Conservation (phyloP, 2,797 vertebrate genomes). For the Babyrousa celebensis region DNA sequence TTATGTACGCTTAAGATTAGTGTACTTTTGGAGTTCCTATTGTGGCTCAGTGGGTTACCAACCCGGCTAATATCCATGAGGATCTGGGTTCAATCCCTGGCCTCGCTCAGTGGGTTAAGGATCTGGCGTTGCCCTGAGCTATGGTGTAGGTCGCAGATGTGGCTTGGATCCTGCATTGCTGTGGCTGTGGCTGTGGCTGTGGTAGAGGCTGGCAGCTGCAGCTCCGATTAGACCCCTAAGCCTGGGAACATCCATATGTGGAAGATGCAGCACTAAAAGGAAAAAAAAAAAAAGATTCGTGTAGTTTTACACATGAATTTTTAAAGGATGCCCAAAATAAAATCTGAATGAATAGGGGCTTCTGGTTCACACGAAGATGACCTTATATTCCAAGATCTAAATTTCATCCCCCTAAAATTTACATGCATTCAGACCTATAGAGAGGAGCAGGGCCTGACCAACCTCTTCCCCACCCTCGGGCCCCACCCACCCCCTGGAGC, state of each 20-base stretch:
- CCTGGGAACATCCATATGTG: too few relatives aligned
- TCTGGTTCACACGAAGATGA: neutral
- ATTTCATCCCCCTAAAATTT: neutral
- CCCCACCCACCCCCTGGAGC: neutral
- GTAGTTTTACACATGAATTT: neutral
- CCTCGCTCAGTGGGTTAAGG: too few relatives aligned
- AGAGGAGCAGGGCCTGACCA: neutral
- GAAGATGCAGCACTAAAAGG: too few relatives aligned
- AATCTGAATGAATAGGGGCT: neutral
- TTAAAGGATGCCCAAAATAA: neutral
- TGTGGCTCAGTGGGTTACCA: too few relatives aligned
- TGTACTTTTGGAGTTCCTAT: neutral
- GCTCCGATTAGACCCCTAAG: too few relatives aligned
- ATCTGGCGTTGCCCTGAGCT: too few relatives aligned
- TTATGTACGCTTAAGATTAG: conserved; percentile 1
- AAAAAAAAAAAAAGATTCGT: neutral
- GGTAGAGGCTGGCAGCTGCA: too few relatives aligned
- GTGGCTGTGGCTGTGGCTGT: too few relatives aligned
- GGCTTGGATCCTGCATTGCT: too few relatives aligned
- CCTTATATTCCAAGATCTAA: neutral
- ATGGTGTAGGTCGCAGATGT: too few relatives aligned
- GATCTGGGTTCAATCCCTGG: too few relatives aligned
- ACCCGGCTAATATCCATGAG: too few relatives aligned
- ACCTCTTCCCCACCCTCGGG: neutral
- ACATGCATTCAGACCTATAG: neutral